Percentiles rank a stretch among this genome's conserved stretches.
These are phyloP conservation scores for Sinhomidia bicolor DNA, from an alignment of 2,888 invertebrate genomes.

Conservation along the genomic window DNA sequence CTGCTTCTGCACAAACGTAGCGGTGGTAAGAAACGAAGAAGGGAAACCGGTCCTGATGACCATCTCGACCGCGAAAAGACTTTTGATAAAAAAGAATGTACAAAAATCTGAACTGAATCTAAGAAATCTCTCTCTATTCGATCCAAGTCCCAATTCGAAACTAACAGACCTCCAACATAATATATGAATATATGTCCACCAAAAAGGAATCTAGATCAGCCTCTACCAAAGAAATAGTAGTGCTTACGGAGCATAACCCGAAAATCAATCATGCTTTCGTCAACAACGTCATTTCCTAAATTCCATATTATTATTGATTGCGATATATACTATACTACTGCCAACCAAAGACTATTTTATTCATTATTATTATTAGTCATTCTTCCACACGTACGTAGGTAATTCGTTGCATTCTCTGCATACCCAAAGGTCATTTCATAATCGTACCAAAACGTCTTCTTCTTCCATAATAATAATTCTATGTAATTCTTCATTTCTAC, in stretches of 20 bases:
- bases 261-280: constrained; percentile 54
- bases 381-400: background rate
- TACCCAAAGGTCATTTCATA: constrained; percentile 26
- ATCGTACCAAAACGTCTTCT: background rate
- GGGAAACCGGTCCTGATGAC: constrained; percentile 56
- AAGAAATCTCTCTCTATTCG: constrained; percentile 24
- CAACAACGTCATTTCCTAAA: constrained; percentile 42
- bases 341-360: no score
- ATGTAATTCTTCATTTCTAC: background rate
- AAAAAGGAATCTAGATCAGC: constrained; percentile 44
- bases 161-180: constrained; percentile 27
- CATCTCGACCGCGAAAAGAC: constrained; percentile 44
- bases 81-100: background rate
- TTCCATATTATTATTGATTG: background rate
- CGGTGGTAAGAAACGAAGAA: background rate
- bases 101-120: background rate
- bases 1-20: background rate
- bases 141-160: constrained; percentile 31
- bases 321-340: background rate
- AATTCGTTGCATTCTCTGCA: background rate
- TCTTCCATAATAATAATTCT: background rate
- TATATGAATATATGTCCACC: background rate
- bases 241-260: no score
- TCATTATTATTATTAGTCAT: background rate
- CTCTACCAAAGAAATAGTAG: background rate